Evolutionary conservation across 2,113 vertebrate species (phyloP), one percentile per base, ranked within the genome.

Genomic region (Thamnophis sirtalis): DNA sequence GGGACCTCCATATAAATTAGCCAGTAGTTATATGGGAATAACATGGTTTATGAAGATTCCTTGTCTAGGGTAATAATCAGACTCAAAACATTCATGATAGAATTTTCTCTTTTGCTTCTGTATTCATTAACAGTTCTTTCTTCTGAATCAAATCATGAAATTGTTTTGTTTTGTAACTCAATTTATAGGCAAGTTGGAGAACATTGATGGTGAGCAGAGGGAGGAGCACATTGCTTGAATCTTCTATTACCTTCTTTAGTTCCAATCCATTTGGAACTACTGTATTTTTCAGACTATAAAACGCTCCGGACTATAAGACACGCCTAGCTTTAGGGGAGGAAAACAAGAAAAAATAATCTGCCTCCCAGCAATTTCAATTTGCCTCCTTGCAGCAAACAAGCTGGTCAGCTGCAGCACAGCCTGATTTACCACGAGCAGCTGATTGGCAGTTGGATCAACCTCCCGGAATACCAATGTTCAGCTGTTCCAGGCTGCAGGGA

Each of bases 131-230:
- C 26, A 21, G 33, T 80, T 43, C 73, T 80, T 80, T 7, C 33
- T 43, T 43, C 73, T 80, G 89, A 89, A 91, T 80, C 92, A 95
- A 91, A 54, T 9, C 19, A 21, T 80, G 17, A 21, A 38, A 80
- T 43, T 43, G 33, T 80, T 80, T 73, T 73, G n/a, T 73, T 73
- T 80, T 80, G 33, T 80, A 73, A 73, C 15, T 5, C n/a, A 21
- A 38, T 8, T 58, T 43, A 43, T 38, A 80, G 33, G 33, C 73
- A 80, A 43, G 73, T 9, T 86, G 84, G 48, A 50, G 5, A 50
- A 86, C 9, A 49, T 48, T 86, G n/a, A 19, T 9, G 26, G 11
- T 55, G 17, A n/a, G n/a, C 8, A 19, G 86, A 87, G 26, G 4
- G 5, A 7, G 38, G 21, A 43, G 7, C 26, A 24, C 48, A 51